Base-by-base conservation (phyloP, 2,113 vertebrate species). In the Thalassarche chlororhynchos region DNA sequence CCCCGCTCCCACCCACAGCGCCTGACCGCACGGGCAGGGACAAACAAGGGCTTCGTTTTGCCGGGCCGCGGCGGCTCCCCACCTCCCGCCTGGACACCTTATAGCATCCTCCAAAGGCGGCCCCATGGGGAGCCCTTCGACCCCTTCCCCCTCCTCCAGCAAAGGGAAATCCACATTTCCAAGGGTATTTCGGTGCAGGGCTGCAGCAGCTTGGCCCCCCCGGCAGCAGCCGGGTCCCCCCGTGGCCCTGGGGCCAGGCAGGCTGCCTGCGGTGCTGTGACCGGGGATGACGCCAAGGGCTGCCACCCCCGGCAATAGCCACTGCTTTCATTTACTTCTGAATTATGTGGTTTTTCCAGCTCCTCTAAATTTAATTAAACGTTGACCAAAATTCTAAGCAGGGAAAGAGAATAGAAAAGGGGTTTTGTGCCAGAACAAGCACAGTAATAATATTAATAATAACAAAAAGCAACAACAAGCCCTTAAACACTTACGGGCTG, bases 1-100 rank as follows among this genome's bases (percentile, higher is more conserved):
- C 83, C 74, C 96, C 74, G 66, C 94, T 97, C 97, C 97, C 97
- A 96, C 92, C 93, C 96, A 95, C 95, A 58, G 94, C n/a, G 93
- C 93, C 87, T 96, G 93, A 95, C 94, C 87, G 90, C 96, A 93
- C 78, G 68, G 90, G 85, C 93, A 65, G 85, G 76, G 89, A 86
- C 66, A 3, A 87, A 96, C 95, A 94, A 94, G 93, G 87, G 84
- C 80, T 90, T 74, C 88, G 34, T 96, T 95, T 76, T 96, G 88
- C 89, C 6, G 38, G 36, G 46, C 75, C 17, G 7, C 8, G 17
- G 38, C 10, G 3, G 80, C 82, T 97, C 94, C 95, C 84, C 61
- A 57, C 72, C 95, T 92, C 42, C 80, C 20, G 74, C 97, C 94
- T 76, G 84, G 92, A 95, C 96, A 97, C 97, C 95, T 97, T 54